Percentiles rank a stretch among this genome's conserved stretches.
Evolutionary conservation across 2,888 invertebrate species (phyloP).

Genomic region (Orthosia gothica): DNA sequence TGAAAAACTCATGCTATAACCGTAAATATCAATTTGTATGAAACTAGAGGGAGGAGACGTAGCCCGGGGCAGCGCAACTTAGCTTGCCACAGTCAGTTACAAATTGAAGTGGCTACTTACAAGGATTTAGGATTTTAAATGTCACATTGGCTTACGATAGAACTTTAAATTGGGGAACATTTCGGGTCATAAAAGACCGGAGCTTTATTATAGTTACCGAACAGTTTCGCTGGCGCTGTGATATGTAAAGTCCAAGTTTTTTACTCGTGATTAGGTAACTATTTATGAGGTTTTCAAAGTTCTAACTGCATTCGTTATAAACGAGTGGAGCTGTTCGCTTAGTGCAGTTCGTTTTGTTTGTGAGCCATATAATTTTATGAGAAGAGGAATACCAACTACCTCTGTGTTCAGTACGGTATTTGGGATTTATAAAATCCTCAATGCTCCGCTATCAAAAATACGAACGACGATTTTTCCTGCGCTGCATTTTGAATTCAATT

Average conservation of each 20-base stretch:
- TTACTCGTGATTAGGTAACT: slow-evolving; percentile 53
- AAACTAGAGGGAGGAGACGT: slow-evolving; percentile 87
- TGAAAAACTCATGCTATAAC: slow-evolving; percentile 90
- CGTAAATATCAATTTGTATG: slow-evolving; percentile 92
- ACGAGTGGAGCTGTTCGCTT: slow-evolving; percentile 7
- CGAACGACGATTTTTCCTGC: no score
- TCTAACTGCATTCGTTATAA: slow-evolving; percentile 35
- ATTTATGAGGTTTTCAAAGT: slow-evolving; percentile 55
- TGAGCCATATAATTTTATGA: slow-evolving; percentile 30
- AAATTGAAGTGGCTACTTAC: slow-evolving; percentile 86
- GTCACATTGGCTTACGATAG: slow-evolving; percentile 74
- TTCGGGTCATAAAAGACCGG: slow-evolving; percentile 70
- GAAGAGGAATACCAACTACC: not conserved
- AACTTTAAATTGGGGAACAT: slow-evolving; percentile 80
- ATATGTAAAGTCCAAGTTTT: slow-evolving; percentile 55
- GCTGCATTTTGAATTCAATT: not conserved
- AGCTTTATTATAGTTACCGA: slow-evolving; percentile 56
- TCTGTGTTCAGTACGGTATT: not conserved
- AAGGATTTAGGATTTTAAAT: slow-evolving; percentile 84
- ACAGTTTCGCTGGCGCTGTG: slow-evolving; percentile 49
- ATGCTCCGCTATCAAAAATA: not conserved
- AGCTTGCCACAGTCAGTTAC: slow-evolving; percentile 82
- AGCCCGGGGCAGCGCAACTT: slow-evolving; percentile 80
- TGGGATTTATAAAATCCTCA: not conserved
- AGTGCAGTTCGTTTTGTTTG: slow-evolving; percentile 22